Conservation (phyloP, 2,888 invertebrate genomes). For the Ceriagrion tenellum region DNA sequence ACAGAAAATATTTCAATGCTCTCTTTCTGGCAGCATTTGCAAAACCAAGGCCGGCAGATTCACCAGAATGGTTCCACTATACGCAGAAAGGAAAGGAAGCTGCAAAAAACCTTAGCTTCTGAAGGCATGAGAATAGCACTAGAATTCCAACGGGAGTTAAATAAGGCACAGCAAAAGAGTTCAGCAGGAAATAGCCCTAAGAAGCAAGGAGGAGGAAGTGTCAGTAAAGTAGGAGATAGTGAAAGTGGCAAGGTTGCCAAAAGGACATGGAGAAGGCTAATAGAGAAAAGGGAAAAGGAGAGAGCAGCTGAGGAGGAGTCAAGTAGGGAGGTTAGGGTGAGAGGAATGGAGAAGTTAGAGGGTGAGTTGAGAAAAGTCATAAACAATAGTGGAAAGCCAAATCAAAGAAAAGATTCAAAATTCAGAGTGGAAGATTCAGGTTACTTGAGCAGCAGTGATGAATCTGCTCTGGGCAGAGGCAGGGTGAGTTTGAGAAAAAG, state of each 20-base stretch:
- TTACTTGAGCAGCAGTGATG: constrained; percentile 85
- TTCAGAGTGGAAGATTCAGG: constrained; percentile 87
- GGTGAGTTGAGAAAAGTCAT: constrained; percentile 25
- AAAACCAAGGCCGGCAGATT: neutral
- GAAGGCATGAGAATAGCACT: constrained; percentile 21
- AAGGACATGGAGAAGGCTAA: constrained; percentile 74
- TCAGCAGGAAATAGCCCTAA: neutral
- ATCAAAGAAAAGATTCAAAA: constrained; percentile 74
- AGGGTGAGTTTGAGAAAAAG: constrained; percentile 73
- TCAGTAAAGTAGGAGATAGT: neutral
- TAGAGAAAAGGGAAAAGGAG: constrained; percentile 76
- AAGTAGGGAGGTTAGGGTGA: constrained; percentile 49
- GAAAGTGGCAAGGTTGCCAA: constrained; percentile 73
- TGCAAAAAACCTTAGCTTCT: neutral
- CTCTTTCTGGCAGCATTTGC: constrained; percentile 37
- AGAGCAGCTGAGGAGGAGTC: constrained; percentile 73
- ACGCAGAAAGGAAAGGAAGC: constrained; percentile 5
- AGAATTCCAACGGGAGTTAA: constrained; percentile 44
- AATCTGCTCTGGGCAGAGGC: constrained; percentile 81
- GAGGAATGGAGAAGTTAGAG: constrained; percentile 42
- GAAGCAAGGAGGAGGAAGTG: constrained; percentile 4
- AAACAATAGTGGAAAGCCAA: constrained; percentile 74
- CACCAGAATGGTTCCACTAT: constrained; percentile 10
- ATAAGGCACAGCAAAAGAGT: constrained; percentile 7
- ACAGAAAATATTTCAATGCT: constrained; percentile 43